phyloP scores from a whole-genome alignment of 2,113 vertebrate species.

The Misgurnus anguillicaudatus region DNA sequence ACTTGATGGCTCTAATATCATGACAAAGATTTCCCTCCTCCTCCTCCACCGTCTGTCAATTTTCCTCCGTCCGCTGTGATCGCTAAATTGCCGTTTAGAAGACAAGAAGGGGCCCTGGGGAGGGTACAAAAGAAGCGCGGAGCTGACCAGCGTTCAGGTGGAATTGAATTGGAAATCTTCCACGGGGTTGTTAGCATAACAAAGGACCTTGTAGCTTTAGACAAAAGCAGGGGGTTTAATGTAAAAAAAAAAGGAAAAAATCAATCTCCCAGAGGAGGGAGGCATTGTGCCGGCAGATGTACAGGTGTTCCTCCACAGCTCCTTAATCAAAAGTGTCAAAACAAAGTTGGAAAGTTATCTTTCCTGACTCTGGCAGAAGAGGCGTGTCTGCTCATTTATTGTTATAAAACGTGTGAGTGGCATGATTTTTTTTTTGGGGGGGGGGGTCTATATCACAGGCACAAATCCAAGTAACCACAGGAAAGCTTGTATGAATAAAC shows the following conservation, averaged over 20 bases:
- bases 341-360: constrained; percentile 67
- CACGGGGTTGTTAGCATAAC: constrained; percentile 94
- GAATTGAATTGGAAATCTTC: constrained; percentile 97
- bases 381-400: constrained; percentile 20
- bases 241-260: constrained; percentile 67
- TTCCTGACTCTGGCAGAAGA: constrained; percentile 58
- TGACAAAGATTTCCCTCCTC: constrained; percentile 73
- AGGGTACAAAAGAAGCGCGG: constrained; percentile 82
- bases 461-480: background rate
- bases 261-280: constrained; percentile 76
- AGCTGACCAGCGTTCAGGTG: constrained; percentile 90
- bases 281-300: constrained; percentile 73
- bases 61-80: constrained; percentile 73
- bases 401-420: background rate
- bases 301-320: constrained; percentile 74
- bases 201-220: constrained; percentile 88
- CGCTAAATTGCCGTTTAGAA: constrained; percentile 92
- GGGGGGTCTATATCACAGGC: background rate
- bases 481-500: background rate
- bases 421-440: background rate
- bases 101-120: constrained; percentile 84
- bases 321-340: constrained; percentile 81
- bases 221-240: constrained; percentile 87
- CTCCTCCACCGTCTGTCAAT: constrained; percentile 87
- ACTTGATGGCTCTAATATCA: constrained; percentile 69